These are phyloP conservation scores for Mallateleia sp. DNA, from an alignment of 2,888 invertebrate species.

Conservation along the genomic window DNA sequence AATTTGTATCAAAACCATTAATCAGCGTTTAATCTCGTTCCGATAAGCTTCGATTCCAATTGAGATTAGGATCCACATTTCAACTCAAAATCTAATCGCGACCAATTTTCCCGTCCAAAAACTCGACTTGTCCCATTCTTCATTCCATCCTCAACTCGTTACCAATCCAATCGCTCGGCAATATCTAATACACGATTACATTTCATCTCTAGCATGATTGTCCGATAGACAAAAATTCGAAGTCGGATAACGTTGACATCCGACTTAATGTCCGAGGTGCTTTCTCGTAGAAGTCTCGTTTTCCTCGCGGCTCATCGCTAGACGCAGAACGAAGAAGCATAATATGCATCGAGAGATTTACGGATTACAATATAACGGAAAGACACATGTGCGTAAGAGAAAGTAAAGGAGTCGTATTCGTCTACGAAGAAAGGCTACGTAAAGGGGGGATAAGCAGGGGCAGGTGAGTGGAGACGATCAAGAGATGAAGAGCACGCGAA, in stretches of 20 bases:
- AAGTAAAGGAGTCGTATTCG: slow-evolving; percentile 68
- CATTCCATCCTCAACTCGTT: not conserved
- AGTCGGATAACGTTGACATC: not conserved
- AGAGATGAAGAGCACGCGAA: slow-evolving; percentile 80
- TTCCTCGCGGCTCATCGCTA: not conserved
- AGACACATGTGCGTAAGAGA: slow-evolving; percentile 76
- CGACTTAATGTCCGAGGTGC: not conserved
- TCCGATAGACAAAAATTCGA: not conserved
- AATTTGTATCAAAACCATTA: not conserved
- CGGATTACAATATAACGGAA: slow-evolving; percentile 71
- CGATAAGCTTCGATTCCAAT: not conserved
- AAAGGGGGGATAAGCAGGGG: slow-evolving; percentile 71
- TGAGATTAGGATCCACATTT: not conserved
- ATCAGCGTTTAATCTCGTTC: not conserved
- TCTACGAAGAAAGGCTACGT: slow-evolving; percentile 70
- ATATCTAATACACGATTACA: not conserved
- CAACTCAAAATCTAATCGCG: not conserved
- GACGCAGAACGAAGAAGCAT: slow-evolving; percentile 22
- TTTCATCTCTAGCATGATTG: not conserved
- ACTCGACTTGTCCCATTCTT: not conserved
- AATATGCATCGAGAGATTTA: slow-evolving; percentile 52
- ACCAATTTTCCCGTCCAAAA: not conserved
- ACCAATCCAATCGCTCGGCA: not conserved
- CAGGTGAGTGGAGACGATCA: slow-evolving; percentile 77
- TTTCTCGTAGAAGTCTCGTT: not conserved